These are phyloP conservation scores for Leptobrachium ailaonicum DNA, from an alignment of 2,113 vertebrate species.

Conservation along the genomic window DNA sequence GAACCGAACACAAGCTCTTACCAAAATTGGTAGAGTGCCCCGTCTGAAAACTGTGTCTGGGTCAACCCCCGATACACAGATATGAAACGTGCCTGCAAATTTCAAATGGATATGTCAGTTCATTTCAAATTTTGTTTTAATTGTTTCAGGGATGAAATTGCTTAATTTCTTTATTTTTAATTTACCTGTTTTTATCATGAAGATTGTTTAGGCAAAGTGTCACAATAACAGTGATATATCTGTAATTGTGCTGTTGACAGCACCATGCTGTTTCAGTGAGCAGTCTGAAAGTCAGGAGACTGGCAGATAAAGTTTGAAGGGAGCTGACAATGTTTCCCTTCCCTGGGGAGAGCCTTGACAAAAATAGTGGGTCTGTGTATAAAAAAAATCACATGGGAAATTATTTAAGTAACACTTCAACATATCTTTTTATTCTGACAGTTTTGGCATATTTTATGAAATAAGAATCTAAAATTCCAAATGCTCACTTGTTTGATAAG, in stretches of 20 bases:
- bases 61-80: no score
- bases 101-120: no score
- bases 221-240: conserved; percentile 10
- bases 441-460: not conserved
- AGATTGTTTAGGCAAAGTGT: not conserved
- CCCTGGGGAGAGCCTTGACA: conserved; percentile 32
- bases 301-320: conserved; percentile 24
- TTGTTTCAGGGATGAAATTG: no score
- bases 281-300: conserved; percentile 21
- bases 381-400: conserved; percentile 33
- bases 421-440: not conserved
- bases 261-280: conserved; percentile 22
- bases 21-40: no score
- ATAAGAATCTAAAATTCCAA: conserved; percentile 11
- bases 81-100: no score
- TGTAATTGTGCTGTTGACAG: conserved; percentile 20
- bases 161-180: no score
- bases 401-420: conserved; percentile 27
- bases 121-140: no score
- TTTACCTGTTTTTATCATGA: no score
- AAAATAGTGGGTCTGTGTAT: conserved; percentile 27
- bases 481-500: conserved; percentile 29
- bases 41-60: no score
- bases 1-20: no score
- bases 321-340: conserved; percentile 25